Evolutionary conservation across 1,140 invertebrate species (phyloP), one percentile per base, ranked within the genome.

Genomic region (Globodera ellingtonae): DNA sequence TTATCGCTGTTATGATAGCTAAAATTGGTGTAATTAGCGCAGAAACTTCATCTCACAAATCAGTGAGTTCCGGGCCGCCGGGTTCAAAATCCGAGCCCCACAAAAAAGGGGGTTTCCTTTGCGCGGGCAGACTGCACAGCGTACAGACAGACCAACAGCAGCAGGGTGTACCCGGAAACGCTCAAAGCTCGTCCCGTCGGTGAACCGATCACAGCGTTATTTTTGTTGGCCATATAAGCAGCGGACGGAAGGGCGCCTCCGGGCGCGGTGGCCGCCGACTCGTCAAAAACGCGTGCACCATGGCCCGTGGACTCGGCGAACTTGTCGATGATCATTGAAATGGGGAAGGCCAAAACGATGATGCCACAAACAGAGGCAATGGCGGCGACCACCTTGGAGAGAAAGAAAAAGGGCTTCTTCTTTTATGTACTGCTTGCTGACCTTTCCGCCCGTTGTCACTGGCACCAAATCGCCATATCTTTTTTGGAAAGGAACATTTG

Each of bases 401-500:
- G 76, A 44, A 72, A 2, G 35, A 35, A 35, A 35, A 35, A 35
- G 2, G 35, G 35, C 35, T 35, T 35, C 35, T 35, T 35, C 35
- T 35, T 62, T 21, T 2, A 18, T 10, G 56, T 15, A 13, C 56
- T 74, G 48, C 59, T 66, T 62, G 44, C 79, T 77, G 50, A 86
- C 52, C 73, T 87, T 78, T 13, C 73, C 72, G 47, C 80, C 81
- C 47, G 84, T 83, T 47, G 87, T 88, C 8, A 90, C 84, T 75
- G 85, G 86, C 44, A 86, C 94, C 94, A 97, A 95, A 92, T 98
- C 96, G 90, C 96, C 96, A 92, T 98, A 98, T 90, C 96, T 81
- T 35, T 35, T 35, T 62, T 35, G 46, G 35, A 47, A 44, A 70
- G 44, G 73, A 81, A 50, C 70, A 67, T 21, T 46, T 44, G 18